Evolutionary conservation across 2,113 vertebrate species (phyloP).

Genomic region (Urocynchramus pylzowi): DNA sequence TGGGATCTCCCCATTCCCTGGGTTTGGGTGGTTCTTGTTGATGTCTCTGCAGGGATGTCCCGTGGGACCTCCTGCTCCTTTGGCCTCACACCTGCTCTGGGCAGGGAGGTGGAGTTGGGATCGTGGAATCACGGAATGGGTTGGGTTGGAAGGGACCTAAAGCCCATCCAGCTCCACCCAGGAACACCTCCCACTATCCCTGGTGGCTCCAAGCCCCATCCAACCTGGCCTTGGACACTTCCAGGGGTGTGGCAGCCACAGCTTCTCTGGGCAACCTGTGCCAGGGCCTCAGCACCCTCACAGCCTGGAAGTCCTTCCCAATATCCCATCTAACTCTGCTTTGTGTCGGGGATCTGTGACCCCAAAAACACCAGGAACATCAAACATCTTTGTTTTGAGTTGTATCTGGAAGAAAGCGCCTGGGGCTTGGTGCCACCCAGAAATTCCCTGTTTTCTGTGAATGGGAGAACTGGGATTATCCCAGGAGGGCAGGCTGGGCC

Average conservation of each 20-base stretch:
- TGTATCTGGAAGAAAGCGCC: accelerated
- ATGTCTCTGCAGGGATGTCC: not conserved
- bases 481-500: not conserved
- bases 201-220: accelerated
- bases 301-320: not conserved
- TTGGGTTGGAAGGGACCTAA: not conserved
- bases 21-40: not conserved
- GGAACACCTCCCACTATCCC: not conserved
- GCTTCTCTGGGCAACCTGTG: not conserved
- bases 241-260: not conserved
- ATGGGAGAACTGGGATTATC: not conserved
- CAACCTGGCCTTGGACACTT: not conserved
- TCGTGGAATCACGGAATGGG: not conserved
- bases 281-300: not conserved
- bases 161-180: not conserved
- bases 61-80: not conserved
- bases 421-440: accelerated
- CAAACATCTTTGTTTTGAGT: not conserved
- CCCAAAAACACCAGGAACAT: not conserved
- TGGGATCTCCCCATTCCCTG: accelerated
- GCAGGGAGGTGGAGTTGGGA: not conserved
- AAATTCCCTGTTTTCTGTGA: not conserved
- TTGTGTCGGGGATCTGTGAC: not conserved
- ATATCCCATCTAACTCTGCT: not conserved
- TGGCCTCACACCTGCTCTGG: accelerated